Evolutionary conservation across 1,140 invertebrate species (phyloP), one percentile per base, ranked within the genome.

Genomic region (Sipha flava): DNA sequence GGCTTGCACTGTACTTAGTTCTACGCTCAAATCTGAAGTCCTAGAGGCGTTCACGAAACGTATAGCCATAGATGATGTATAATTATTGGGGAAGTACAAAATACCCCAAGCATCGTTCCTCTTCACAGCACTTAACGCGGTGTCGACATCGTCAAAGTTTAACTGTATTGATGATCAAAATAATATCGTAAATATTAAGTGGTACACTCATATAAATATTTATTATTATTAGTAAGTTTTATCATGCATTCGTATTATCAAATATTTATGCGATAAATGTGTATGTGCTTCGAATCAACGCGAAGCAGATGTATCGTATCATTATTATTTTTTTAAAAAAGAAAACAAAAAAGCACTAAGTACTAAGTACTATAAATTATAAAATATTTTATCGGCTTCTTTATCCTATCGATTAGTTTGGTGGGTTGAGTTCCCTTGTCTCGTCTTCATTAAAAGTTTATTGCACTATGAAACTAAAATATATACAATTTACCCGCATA

Each of bases 11-110:
- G 93, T 91, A 72, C 94, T 94, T 64, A 90, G 90, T 62, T 91
- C 88, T 12, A 96, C 87, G 14, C 93, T 93, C 81, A 91, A 91
- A 57, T 92, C 90, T 81, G 92, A 90, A 1, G 91, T 89, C 70
- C 89, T 87, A 72, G 88, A 88, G 45, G 92, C 91, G 49, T 92
- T 84, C 45, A 89, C 87, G 81, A 94, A 88, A 82, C 94, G 88
- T 5, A 90, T 90, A 0, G 93, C 87, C 3, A 97, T 86, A 43
- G 93, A 90, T 80, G 91, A 90, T 0, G 95, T 94, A 83, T 95
- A 98, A 84, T 96, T 96, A 82, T 92, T 88, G 4, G 91, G 91
- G 80, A 98, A 94, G 82, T 92, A 90, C 5, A 98, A 84, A 3
- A 92, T 91, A 0, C 93, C 95, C 94, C 94, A 97, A 0, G 92